phyloP scores from a whole-genome alignment of 2,888 invertebrate genomes.

The Tinea trinotella region DNA sequence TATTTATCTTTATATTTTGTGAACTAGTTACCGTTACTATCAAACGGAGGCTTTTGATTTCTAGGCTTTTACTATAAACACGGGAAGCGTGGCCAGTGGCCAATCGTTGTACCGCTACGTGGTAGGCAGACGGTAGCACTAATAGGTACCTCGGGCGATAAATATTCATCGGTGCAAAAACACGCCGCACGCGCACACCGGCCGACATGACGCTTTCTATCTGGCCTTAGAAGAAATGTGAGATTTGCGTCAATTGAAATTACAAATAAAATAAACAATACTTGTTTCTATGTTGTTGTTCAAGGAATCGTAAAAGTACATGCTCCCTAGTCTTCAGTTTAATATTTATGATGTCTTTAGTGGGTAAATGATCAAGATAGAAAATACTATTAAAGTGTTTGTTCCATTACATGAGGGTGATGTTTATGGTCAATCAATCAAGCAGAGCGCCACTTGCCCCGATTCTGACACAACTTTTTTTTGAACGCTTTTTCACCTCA shows the following conservation, averaged over 20 bases:
- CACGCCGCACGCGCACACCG: conserved; percentile 25
- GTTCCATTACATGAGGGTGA: too few relatives aligned
- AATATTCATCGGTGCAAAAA: conserved; percentile 57
- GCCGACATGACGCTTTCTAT: conserved; percentile 17
- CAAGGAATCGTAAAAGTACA: too few relatives aligned
- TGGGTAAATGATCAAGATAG: too few relatives aligned
- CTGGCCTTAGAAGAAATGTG: not conserved
- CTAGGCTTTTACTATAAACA: conserved; percentile 10
- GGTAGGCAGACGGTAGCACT: conserved; percentile 22
- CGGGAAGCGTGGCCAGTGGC: conserved; percentile 12
- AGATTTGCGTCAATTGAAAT: not conserved
- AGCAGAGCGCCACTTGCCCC: too few relatives aligned
- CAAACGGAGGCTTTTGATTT: not conserved
- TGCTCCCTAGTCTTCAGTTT: too few relatives aligned
- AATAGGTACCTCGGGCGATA: conserved; percentile 46
- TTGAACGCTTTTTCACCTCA: too few relatives aligned
- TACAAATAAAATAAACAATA: too few relatives aligned
- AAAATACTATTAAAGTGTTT: too few relatives aligned
- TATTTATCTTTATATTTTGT: not conserved
- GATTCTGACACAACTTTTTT: too few relatives aligned
- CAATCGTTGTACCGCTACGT: conserved; percentile 21
- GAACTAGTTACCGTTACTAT: not conserved
- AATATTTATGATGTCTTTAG: too few relatives aligned
- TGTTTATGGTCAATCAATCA: too few relatives aligned
- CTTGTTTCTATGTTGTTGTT: too few relatives aligned